These are phyloP conservation scores for Phaedon cochleariae DNA, from an alignment of 2,888 invertebrate genomes.

Conservation along the genomic window DNA sequence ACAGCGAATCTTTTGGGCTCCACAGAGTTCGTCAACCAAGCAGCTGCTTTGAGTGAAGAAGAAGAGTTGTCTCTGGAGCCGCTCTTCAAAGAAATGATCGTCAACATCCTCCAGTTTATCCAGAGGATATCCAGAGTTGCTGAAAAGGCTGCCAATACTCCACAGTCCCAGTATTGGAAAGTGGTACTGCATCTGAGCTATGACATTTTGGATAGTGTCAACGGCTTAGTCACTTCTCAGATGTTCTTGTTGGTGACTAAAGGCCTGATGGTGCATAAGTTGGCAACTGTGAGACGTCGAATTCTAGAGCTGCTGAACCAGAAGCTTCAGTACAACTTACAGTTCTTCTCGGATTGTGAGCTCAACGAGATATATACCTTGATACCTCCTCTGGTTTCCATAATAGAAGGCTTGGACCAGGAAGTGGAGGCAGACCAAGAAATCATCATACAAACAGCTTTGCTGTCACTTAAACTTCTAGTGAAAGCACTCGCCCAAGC, in stretches of 20 bases:
- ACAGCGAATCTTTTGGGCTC: slow-evolving; percentile 75
- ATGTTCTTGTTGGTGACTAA: slow-evolving; percentile 83
- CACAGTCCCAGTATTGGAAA: slow-evolving; percentile 80
- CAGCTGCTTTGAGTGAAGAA: slow-evolving; percentile 65
- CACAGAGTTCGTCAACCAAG: slow-evolving; percentile 73
- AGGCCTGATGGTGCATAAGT: slow-evolving; percentile 75
- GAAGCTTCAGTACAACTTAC: slow-evolving; percentile 76
- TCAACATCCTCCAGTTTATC: slow-evolving; percentile 73
- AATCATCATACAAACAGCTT: slow-evolving; percentile 81
- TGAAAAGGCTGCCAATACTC: slow-evolving; percentile 68
- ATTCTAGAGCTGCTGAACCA: slow-evolving; percentile 86
- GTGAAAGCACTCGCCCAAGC: slow-evolving; percentile 75
- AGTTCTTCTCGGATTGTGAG: slow-evolving; percentile 67
- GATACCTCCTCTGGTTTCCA: slow-evolving; percentile 69
- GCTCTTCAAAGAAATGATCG: slow-evolving; percentile 74
- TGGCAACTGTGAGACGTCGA: slow-evolving; percentile 77
- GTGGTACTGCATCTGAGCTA: slow-evolving; percentile 81
- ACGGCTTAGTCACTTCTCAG: slow-evolving; percentile 78
- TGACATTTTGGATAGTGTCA: slow-evolving; percentile 82
- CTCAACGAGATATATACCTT: slow-evolving; percentile 65
- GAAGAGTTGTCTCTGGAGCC: slow-evolving; percentile 66
- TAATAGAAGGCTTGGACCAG: slow-evolving; percentile 63
- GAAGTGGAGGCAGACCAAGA: slow-evolving; percentile 68
- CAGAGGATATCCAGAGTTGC: slow-evolving; percentile 71
- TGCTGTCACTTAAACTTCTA: slow-evolving; percentile 84